A percentile compares a stretch with the other conserved stretches of the same genome.
phyloP scores from a whole-genome alignment of 2,113 vertebrate species.

The Sminthopsis crassicaudata region DNA sequence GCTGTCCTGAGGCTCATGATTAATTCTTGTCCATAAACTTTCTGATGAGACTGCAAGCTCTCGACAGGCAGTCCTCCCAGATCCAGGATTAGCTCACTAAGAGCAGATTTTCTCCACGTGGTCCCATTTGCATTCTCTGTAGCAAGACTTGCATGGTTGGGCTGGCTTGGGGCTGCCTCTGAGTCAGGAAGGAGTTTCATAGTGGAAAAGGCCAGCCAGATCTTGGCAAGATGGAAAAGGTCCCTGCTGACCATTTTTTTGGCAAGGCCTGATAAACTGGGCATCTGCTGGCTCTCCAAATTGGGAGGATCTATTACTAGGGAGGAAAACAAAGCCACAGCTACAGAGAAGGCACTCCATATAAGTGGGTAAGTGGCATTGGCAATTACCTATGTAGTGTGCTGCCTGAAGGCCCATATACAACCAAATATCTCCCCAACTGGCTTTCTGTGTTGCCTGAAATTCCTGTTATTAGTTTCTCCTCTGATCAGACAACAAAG shows the following conservation, averaged over 20 bases:
- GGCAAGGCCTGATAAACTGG: neutral
- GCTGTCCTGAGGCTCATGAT: conserved; percentile 66
- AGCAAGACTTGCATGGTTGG: neutral
- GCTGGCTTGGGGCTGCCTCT: neutral
- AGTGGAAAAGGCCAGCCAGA: conserved; percentile 4
- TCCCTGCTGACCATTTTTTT: neutral
- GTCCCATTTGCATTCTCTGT: conserved; percentile 48
- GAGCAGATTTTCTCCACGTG: conserved; percentile 50
- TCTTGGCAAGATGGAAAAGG: neutral
- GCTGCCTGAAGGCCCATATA: neutral
- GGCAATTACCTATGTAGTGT: neutral
- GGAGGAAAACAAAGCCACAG: neutral
- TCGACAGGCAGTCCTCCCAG: conserved; percentile 47
- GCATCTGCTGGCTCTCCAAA: neutral
- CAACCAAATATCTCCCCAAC: neutral
- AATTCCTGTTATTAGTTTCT: neutral
- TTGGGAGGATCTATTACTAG: neutral
- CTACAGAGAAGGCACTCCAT: neutral
- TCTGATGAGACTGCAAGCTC: conserved; percentile 28
- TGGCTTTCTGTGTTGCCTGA: neutral
- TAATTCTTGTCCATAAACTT: conserved; percentile 56
- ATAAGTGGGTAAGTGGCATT: neutral
- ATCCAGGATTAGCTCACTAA: conserved; percentile 50
- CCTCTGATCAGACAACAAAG: accelerated
- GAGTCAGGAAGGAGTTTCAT: neutral